Conservation (phyloP, 2,113 vertebrate genomes). For the Ctenomys sociabilis region DNA sequence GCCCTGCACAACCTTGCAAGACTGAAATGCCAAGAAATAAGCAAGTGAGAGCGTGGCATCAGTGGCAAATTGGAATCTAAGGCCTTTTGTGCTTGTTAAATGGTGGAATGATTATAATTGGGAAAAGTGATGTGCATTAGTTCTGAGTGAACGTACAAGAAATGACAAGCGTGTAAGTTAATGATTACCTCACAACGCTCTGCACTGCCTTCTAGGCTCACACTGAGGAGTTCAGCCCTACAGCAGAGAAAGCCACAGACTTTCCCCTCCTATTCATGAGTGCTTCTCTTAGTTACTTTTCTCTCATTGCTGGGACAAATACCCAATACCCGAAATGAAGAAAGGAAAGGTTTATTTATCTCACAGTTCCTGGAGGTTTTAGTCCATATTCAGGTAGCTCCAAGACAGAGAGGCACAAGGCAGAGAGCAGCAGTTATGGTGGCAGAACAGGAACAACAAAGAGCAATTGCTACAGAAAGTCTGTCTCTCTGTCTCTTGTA, state of each 20-base stretch:
- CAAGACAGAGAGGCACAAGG: too few species aligned
- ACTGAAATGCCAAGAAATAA: conserved; percentile 89
- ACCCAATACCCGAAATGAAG: too few species aligned
- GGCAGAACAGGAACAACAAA: too few species aligned
- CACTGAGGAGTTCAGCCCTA: conserved; percentile 84
- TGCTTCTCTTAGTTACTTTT: conserved; percentile 78
- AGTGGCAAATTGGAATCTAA: conserved; percentile 92
- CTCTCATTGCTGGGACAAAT: too few species aligned
- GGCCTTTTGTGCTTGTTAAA: conserved; percentile 93
- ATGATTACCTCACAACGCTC: conserved; percentile 89
- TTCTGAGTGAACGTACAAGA: conserved; percentile 93
- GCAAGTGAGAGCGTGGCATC: conserved; percentile 88
- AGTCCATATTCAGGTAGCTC: too few species aligned
- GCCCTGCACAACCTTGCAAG: conserved; percentile 83
- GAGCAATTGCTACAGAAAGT: too few species aligned
- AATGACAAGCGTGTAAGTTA: conserved; percentile 93
- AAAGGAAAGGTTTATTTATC: too few species aligned
- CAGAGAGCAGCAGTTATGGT: too few species aligned
- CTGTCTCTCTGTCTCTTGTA: too few species aligned
- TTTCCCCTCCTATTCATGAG: conserved; percentile 87
- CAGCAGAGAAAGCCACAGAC: conserved; percentile 87
- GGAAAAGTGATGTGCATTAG: conserved; percentile 93
- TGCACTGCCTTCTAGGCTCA: conserved; percentile 84
- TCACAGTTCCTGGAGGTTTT: too few species aligned
- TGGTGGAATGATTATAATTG: conserved; percentile 93